Conservation (phyloP, 2,113 vertebrate species). For the Myotis lucifugus region DNA sequence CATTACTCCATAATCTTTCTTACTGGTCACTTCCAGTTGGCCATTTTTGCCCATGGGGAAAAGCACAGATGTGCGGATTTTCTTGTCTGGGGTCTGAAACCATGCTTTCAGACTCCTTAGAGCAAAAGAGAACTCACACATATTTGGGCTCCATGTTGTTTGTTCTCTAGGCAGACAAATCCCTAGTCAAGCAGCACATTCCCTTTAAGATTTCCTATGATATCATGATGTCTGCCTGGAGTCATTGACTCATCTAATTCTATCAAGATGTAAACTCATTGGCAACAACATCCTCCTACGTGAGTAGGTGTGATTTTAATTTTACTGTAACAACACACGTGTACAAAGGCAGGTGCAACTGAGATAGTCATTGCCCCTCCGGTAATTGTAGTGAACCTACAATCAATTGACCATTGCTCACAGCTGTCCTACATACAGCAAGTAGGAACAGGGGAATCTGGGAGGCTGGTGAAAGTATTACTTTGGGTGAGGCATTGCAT, state of each 20-base stretch:
- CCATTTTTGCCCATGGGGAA: background rate
- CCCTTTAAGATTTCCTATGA: conserved; percentile 30
- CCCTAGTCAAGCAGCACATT: background rate
- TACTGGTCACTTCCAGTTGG: background rate
- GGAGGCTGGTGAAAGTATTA: conserved; percentile 16
- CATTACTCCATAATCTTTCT: conserved; percentile 9
- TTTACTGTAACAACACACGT: conserved; percentile 10
- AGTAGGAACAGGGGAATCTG: background rate
- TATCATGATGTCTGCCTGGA: background rate
- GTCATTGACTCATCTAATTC: conserved; percentile 46
- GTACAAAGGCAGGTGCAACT: conserved; percentile 36
- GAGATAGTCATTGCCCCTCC: conserved; percentile 11
- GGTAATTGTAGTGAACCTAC: background rate
- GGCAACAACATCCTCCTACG: background rate
- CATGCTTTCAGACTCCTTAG: background rate
- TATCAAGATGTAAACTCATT: conserved; percentile 60
- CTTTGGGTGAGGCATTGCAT: background rate
- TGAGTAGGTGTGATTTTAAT: conserved; percentile 8
- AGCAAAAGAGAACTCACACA: background rate
- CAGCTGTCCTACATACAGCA: background rate
- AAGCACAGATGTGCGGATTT: background rate
- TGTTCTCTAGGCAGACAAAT: conserved; percentile 10
- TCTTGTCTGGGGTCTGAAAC: background rate
- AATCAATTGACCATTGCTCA: background rate
- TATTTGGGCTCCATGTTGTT: background rate